Percentiles rank a stretch among this genome's conserved stretches.
Evolutionary conservation across 2,888 invertebrate genomes (phyloP).

Genomic region (Schizaphis graminum): DNA sequence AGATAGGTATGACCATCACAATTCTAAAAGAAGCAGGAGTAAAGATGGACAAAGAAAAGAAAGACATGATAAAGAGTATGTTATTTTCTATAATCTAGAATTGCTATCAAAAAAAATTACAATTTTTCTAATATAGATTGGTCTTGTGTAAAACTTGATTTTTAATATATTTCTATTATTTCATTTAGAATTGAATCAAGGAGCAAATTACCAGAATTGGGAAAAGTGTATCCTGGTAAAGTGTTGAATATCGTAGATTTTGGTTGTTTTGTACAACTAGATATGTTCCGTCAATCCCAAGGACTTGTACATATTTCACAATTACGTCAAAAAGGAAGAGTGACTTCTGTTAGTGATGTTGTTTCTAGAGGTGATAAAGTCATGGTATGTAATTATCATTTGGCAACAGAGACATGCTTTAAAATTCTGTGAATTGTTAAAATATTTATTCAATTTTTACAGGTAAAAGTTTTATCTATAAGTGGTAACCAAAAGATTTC

Average conservation of each 20-base stretch:
- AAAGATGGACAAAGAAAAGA: constrained; percentile 69
- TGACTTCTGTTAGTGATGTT: constrained; percentile 94
- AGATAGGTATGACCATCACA: constrained; percentile 58
- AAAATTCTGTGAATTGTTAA: not conserved
- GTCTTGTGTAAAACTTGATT: not conserved
- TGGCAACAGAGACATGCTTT: not conserved
- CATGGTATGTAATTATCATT: constrained; percentile 70
- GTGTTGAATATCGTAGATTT: constrained; percentile 97
- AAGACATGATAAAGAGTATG: constrained; percentile 70
- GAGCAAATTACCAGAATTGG: constrained; percentile 79
- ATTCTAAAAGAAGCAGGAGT: constrained; percentile 67
- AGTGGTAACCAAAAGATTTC: constrained; percentile 93
- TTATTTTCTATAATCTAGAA: constrained; percentile 67
- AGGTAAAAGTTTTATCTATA: constrained; percentile 89
- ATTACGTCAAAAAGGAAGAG: constrained; percentile 90
- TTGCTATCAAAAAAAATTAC: no score
- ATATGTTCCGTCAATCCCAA: constrained; percentile 93
- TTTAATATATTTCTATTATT: constrained; percentile 35
- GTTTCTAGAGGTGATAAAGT: constrained; percentile 91
- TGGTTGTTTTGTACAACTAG: constrained; percentile 97
- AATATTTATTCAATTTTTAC: constrained; percentile 67
- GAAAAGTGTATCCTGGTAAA: constrained; percentile 92
- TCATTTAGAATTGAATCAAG: constrained; percentile 56
- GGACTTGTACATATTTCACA: constrained; percentile 98
- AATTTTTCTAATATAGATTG: not conserved